Percentiles rank a stretch among this genome's conserved stretches.
Evolutionary conservation across 30 jellyfish, hydroid and myxozoan genomes (phyloP).

Genomic region (Catostylus mosaicus): DNA sequence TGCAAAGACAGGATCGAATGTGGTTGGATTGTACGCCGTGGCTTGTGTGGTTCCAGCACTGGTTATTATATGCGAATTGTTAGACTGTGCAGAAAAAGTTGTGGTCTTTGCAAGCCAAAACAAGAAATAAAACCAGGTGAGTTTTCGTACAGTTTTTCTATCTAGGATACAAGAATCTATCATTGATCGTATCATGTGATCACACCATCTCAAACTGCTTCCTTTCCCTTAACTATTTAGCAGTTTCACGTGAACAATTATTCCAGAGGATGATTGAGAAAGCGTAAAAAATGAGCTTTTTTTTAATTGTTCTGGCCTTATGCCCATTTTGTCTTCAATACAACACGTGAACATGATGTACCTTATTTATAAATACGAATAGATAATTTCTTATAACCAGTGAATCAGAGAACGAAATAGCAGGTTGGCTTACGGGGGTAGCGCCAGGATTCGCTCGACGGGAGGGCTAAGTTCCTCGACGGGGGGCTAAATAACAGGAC

Average conservation of each 20-base stretch:
- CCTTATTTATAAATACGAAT: too few species aligned
- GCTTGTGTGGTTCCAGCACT: neutral
- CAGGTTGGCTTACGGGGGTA: too few species aligned
- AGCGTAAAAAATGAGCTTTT: neutral
- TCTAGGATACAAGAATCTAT: neutral
- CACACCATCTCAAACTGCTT: neutral
- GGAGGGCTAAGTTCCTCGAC: too few species aligned
- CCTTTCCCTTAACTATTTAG: too few species aligned
- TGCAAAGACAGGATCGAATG: slow-evolving; percentile 14
- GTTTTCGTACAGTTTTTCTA: neutral
- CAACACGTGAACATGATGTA: too few species aligned
- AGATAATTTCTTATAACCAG: too few species aligned
- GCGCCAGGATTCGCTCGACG: too few species aligned
- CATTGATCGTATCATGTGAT: neutral
- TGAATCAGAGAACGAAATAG: too few species aligned
- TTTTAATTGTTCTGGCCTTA: too few species aligned
- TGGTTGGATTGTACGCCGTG: slow-evolving; percentile 13
- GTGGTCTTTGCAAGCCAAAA: slow-evolving; percentile 35
- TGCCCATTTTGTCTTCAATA: too few species aligned
- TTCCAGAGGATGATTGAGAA: neutral
- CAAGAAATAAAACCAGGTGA: neutral
- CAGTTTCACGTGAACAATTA: neutral
- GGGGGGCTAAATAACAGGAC: too few species aligned
- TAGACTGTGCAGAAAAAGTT: slow-evolving; percentile 24
- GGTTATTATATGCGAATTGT: neutral